Evolutionary conservation across 1,140 invertebrate genomes (phyloP).

Genomic region (Carposina sasakii): DNA sequence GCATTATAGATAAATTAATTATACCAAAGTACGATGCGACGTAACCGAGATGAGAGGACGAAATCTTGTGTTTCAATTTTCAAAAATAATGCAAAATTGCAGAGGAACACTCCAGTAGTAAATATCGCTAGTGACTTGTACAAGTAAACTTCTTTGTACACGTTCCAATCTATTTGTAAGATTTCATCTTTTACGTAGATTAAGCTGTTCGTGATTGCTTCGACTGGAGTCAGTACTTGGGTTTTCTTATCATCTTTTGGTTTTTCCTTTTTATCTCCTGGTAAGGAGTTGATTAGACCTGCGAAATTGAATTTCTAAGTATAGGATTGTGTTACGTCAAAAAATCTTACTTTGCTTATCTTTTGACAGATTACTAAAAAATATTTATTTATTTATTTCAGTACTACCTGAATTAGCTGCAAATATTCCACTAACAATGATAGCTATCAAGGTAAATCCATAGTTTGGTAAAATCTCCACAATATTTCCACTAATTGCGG

Average conservation of each 20-base stretch:
- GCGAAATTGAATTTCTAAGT: too few relatives aligned
- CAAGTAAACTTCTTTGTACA: conserved; percentile 65
- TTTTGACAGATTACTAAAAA: not conserved
- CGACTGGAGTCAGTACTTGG: conserved; percentile 1
- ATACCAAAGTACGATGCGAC: too few relatives aligned
- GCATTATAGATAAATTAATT: too few relatives aligned
- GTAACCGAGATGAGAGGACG: conserved; percentile 67
- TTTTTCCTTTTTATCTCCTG: conserved; percentile 11
- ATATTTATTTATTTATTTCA: not conserved
- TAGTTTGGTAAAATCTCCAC: conserved; percentile 63
- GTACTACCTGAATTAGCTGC: conserved; percentile 66
- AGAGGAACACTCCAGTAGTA: conserved; percentile 56
- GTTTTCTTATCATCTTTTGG: conserved; percentile 8
- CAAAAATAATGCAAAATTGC: conserved; percentile 62
- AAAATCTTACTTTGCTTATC: not conserved
- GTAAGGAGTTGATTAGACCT: conserved; percentile 11
- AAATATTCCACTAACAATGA: conserved; percentile 57
- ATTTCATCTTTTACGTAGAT: conserved; percentile 49
- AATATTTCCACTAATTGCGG: conserved; percentile 76
- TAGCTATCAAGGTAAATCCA: conserved; percentile 69
- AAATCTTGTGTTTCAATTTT: conserved; percentile 61
- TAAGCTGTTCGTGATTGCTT: conserved; percentile 31
- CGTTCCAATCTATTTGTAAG: conserved; percentile 56
- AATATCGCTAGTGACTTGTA: conserved; percentile 60
- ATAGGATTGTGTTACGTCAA: too few relatives aligned